Conservation (phyloP, 2,888 invertebrate genomes). For the Stramonita haemastoma region DNA sequence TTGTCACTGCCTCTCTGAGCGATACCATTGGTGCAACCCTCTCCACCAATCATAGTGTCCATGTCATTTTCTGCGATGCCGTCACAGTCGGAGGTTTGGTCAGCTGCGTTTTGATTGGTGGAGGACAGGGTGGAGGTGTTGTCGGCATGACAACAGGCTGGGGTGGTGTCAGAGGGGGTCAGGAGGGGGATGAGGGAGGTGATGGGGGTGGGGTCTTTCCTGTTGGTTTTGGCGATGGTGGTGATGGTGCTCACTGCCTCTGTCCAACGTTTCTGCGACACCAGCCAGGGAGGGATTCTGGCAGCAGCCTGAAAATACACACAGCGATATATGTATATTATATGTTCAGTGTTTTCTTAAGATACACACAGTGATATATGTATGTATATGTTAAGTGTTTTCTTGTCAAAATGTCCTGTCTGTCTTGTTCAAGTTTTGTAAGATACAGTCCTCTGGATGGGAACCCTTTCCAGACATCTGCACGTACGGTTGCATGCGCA, state of each 20-base stretch:
- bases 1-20: neutral
- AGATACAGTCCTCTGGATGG: too few species aligned
- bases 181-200: neutral
- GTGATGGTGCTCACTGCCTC: constrained; percentile 54
- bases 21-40: neutral
- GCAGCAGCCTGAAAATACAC: constrained; percentile 59
- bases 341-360: too few species aligned
- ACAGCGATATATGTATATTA: too few species aligned
- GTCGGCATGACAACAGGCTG: neutral
- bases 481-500: too few species aligned
- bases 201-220: constrained; percentile 1
- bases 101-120: neutral
- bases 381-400: too few species aligned
- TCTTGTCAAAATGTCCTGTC: too few species aligned
- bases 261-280: constrained; percentile 56
- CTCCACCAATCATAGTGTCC: neutral
- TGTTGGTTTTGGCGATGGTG: constrained; percentile 58
- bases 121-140: neutral
- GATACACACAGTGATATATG: too few species aligned
- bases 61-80: neutral
- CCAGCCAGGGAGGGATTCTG: constrained; percentile 69
- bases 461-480: too few species aligned
- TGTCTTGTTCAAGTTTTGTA: too few species aligned
- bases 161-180: neutral
- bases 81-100: neutral